These are phyloP conservation scores for Chrysotoxum bicinctum DNA, from an alignment of 2,888 invertebrate species.

Conservation along the genomic window DNA sequence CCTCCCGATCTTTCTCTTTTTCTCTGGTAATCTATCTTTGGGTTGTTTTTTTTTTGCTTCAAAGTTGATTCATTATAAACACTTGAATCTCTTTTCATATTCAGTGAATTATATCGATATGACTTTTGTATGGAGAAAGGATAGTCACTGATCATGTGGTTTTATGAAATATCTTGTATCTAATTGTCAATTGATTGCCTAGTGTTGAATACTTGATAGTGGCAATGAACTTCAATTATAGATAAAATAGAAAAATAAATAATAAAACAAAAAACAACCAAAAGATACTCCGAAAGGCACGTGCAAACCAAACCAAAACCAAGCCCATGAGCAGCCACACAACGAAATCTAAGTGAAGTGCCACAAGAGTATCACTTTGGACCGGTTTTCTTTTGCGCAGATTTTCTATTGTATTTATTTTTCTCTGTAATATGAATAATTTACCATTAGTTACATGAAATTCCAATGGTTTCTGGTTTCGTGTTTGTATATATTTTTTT, in stretches of 20 bases:
- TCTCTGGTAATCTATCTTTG: neutral
- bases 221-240: slow-evolving; percentile 67
- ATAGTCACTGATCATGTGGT: slow-evolving; percentile 29
- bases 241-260: slow-evolving; percentile 21
- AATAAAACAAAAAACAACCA: slow-evolving; percentile 8
- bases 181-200: slow-evolving; percentile 63
- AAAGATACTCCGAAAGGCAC: neutral
- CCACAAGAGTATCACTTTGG: slow-evolving; percentile 55
- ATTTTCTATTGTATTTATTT: slow-evolving; percentile 29
- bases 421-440: slow-evolving; percentile 44
- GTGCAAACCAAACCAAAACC: slow-evolving; percentile 11
- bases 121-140: slow-evolving; percentile 3
- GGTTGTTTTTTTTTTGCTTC: neutral
- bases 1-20: neutral
- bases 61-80: slow-evolving; percentile 55
- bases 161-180: slow-evolving; percentile 22
- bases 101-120: slow-evolving; percentile 50
- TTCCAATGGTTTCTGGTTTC: slow-evolving; percentile 37
- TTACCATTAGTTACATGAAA: slow-evolving; percentile 35
- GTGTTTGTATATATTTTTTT: neutral
- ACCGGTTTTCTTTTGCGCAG: slow-evolving; percentile 52
- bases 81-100: slow-evolving; percentile 51
- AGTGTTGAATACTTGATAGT: slow-evolving; percentile 52
- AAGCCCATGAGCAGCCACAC: slow-evolving; percentile 13
- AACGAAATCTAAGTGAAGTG: slow-evolving; percentile 18